Conservation (phyloP, 2,797 vertebrate species). For the Galago senegalensis region DNA sequence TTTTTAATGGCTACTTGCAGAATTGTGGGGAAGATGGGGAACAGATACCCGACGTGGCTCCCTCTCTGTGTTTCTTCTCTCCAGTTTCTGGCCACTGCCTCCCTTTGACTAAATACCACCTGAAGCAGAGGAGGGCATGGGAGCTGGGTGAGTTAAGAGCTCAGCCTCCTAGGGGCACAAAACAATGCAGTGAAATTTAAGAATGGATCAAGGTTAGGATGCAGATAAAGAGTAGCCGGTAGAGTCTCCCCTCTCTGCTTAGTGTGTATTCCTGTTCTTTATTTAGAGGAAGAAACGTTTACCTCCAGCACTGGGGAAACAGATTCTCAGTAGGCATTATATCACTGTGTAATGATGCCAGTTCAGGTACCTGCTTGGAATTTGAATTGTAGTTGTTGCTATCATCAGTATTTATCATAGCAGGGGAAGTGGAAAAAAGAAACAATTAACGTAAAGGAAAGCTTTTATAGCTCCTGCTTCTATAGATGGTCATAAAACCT, state of each 20-base stretch:
- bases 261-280: not conserved
- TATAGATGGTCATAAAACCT: not conserved
- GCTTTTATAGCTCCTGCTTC: not conserved
- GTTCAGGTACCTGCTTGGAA: not conserved
- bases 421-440: not conserved
- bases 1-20: not conserved
- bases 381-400: not conserved
- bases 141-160: not conserved
- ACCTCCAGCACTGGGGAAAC: not conserved
- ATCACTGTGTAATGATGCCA: not conserved
- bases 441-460: not conserved
- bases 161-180: not conserved
- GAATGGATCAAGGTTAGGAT: not conserved
- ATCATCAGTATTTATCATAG: not conserved
- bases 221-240: not conserved
- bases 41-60: not conserved
- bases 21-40: not conserved
- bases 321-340: not conserved
- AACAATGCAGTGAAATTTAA: not conserved
- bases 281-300: slow-evolving; percentile 26
- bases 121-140: not conserved
- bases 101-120: not conserved
- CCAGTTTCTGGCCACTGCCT: not conserved
- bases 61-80: not conserved
- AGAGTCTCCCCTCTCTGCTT: not conserved